A percentile compares a stretch with the other conserved stretches of the same genome.
phyloP scores from a whole-genome alignment of 2,113 vertebrate species.

The Macaca nemestrina region DNA sequence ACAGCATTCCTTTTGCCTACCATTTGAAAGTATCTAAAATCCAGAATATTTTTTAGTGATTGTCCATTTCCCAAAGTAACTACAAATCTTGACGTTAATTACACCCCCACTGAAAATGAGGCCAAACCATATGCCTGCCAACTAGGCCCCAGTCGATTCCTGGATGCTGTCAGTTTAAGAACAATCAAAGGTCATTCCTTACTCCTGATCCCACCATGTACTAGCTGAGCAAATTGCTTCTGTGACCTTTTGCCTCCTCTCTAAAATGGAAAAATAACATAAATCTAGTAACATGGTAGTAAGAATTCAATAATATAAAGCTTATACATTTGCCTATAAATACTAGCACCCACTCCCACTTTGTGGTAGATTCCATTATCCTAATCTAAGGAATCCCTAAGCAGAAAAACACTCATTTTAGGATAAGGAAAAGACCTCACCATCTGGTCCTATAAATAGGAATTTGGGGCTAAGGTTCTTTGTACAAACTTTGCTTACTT shows the following conservation, averaged over 20 bases:
- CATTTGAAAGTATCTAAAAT: conserved; percentile 50
- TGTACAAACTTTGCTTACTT: neutral
- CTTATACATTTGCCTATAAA: neutral
- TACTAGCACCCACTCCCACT: neutral
- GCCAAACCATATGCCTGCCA: conserved; percentile 35
- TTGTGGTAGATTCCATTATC: neutral
- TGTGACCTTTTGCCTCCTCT: neutral
- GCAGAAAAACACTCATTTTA: neutral
- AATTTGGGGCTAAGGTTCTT: neutral
- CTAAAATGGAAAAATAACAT: neutral
- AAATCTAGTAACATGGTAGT: neutral
- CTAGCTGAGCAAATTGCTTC: neutral
- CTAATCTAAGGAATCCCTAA: neutral
- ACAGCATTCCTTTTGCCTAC: neutral
- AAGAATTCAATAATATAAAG: conserved; percentile 13
- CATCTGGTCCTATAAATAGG: neutral
- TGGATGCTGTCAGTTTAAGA: conserved; percentile 68
- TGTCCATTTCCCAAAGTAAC: conserved; percentile 55
- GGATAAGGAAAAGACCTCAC: neutral
- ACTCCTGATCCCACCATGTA: neutral
- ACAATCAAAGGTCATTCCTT: conserved; percentile 5
- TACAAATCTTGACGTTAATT: conserved; percentile 49
- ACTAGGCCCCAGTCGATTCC: conserved; percentile 63
- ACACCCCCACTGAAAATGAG: neutral
- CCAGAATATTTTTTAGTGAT: conserved; percentile 44